Evolutionary conservation across 2,797 vertebrate species (phyloP).

Genomic region (Lepilemur septentrionalis): DNA sequence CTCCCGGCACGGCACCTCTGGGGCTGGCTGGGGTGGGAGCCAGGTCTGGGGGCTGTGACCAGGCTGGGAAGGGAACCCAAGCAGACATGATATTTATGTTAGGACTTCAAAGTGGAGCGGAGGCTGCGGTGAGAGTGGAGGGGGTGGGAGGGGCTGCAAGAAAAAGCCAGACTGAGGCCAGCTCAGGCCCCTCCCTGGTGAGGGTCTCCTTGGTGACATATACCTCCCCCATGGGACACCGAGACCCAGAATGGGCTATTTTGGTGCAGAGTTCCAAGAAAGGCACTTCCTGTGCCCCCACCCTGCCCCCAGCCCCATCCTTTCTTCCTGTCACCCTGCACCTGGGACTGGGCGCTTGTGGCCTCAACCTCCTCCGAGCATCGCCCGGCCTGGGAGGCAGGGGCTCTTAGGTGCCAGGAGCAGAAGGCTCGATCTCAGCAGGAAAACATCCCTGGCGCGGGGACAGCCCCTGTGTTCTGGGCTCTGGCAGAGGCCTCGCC

Average conservation of each 20-base stretch:
- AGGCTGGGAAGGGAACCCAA: constrained; percentile 63
- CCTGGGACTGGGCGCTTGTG: background rate
- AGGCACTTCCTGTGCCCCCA: constrained; percentile 65
- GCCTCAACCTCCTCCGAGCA: background rate
- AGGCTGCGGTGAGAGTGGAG: background rate
- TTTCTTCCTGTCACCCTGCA: constrained; percentile 55
- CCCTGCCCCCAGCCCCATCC: background rate
- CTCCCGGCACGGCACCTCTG: background rate
- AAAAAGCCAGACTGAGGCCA: constrained; percentile 35
- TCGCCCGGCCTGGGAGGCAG: background rate
- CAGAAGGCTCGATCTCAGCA: background rate
- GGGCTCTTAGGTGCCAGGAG: background rate
- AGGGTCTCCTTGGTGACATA: constrained; percentile 71
- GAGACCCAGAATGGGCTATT: constrained; percentile 65
- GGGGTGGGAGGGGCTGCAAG: background rate
- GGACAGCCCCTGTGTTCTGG: background rate
- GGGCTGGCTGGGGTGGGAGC: constrained; percentile 54
- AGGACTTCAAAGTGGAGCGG: constrained; percentile 74
- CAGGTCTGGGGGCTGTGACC: constrained; percentile 71
- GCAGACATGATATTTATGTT: constrained; percentile 80
- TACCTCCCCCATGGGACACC: constrained; percentile 41
- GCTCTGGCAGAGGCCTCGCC: constrained; percentile 26
- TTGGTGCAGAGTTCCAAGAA: constrained; percentile 72
- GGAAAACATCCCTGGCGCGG: background rate
- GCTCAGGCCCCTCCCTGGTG: constrained; percentile 44